These are phyloP conservation scores for Poeciliopsis prolifica DNA, from an alignment of 2,113 vertebrate genomes.

Conservation along the genomic window DNA sequence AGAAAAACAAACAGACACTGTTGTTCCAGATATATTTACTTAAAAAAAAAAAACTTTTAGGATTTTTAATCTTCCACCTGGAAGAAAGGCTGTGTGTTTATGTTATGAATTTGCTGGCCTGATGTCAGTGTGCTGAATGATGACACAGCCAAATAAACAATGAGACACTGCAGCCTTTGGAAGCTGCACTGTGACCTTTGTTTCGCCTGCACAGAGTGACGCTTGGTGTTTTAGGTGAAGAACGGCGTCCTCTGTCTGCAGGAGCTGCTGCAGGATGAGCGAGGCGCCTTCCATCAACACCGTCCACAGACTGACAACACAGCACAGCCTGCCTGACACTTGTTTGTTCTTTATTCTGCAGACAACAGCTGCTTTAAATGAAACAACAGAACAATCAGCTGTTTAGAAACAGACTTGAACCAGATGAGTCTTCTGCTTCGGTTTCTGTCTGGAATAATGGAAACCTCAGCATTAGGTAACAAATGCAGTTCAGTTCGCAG, in stretches of 20 bases:
- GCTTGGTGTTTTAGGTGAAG: conserved; percentile 31
- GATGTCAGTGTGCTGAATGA: background rate
- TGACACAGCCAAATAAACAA: conserved; percentile 16
- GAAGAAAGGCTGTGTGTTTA: background rate
- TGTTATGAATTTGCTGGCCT: conserved; percentile 1
- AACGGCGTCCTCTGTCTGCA: conserved; percentile 48
- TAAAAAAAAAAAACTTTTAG: background rate
- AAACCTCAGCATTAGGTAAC: background rate
- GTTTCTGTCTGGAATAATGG: conserved; percentile 17
- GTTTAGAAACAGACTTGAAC: conserved; percentile 28
- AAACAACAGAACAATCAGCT: conserved; percentile 30
- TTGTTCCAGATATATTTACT: background rate
- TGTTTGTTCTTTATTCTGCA: conserved; percentile 46
- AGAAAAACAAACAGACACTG: background rate
- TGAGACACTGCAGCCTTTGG: conserved; percentile 8
- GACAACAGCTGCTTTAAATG: conserved; percentile 36
- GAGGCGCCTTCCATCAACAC: conserved; percentile 31
- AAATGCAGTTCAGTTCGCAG: background rate
- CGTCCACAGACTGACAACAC: conserved; percentile 49
- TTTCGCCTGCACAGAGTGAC: conserved; percentile 24
- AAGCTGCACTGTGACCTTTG: conserved; percentile 23
- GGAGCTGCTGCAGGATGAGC: conserved; percentile 19
- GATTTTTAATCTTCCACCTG: background rate
- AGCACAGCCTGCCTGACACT: conserved; percentile 41
- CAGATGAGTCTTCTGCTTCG: background rate